Conservation (phyloP, 2,888 invertebrate species). For the Lithosia quadra region DNA sequence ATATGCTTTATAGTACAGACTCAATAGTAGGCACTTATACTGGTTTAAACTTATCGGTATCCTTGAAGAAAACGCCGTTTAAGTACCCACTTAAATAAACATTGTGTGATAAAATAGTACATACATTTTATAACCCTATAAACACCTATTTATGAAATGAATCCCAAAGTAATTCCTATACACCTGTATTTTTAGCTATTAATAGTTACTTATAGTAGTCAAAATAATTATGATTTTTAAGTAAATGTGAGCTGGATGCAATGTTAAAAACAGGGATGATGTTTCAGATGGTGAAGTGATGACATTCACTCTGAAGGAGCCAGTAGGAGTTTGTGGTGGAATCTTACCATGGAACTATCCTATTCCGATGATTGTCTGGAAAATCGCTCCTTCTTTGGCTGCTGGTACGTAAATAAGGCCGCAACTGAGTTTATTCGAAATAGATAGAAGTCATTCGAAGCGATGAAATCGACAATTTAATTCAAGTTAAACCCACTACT, state of each 20-base stretch:
- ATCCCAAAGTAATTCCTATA: no score
- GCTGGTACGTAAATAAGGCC: slow-evolving; percentile 72
- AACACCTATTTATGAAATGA: neutral
- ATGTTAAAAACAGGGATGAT: neutral
- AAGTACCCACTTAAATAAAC: neutral
- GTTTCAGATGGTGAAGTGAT: slow-evolving; percentile 91
- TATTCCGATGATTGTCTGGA: slow-evolving; percentile 97
- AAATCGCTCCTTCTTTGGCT: slow-evolving; percentile 93
- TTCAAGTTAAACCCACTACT: no score
- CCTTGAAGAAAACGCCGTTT: neutral
- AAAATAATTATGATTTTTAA: neutral
- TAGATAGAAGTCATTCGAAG: neutral
- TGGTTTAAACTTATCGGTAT: no score
- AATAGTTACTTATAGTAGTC: no score
- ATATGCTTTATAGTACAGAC: neutral
- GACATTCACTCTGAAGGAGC: slow-evolving; percentile 94
- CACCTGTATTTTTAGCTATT: no score
- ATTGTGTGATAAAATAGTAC: neutral
- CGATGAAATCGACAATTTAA: neutral
- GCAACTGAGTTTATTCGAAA: neutral
- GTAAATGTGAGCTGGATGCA: neutral
- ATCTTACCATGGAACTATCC: slow-evolving; percentile 98
- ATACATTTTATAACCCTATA: neutral
- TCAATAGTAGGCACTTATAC: neutral
- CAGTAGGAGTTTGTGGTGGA: slow-evolving; percentile 94